Percentiles rank a stretch among this genome's conserved stretches.
These are phyloP conservation scores for Entomobrya proxima DNA, from an alignment of 2,888 invertebrate genomes.

Conservation along the genomic window DNA sequence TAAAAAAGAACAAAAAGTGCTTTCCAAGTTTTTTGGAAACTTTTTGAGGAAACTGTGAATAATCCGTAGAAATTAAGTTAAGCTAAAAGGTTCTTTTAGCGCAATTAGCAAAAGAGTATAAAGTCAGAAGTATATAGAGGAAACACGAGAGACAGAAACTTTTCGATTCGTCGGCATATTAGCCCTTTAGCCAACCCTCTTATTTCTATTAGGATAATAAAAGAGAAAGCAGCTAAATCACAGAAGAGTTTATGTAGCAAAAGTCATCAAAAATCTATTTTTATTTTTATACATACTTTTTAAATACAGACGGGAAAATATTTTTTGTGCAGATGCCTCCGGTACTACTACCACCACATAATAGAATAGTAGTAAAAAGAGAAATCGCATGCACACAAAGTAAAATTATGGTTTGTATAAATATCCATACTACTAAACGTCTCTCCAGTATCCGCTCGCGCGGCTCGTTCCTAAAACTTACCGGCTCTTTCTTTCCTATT, in stretches of 20 bases:
- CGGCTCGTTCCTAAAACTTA: neutral
- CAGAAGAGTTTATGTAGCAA: constrained; percentile 36
- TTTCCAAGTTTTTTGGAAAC: neutral
- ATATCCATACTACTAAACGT: neutral
- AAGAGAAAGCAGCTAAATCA: constrained; percentile 26
- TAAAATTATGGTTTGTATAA: constrained; percentile 11
- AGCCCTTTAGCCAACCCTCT: constrained; percentile 37
- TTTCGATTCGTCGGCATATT: constrained; percentile 39
- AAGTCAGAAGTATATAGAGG: neutral
- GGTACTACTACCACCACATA: neutral
- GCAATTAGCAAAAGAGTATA: constrained; percentile 35
- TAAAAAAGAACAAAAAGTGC: neutral
- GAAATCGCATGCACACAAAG: neutral
- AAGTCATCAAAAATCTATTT: constrained; percentile 62
- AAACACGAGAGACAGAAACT: constrained; percentile 28
- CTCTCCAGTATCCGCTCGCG: neutral
- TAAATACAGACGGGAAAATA: neutral
- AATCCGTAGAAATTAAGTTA: constrained; percentile 51
- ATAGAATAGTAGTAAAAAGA: neutral
- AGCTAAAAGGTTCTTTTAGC: constrained; percentile 33
- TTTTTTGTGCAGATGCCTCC: neutral
- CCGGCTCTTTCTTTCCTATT: neutral
- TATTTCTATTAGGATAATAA: constrained; percentile 46
- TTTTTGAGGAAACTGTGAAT: neutral
- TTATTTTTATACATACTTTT: neutral